Evolutionary conservation across 2,113 vertebrate genomes (phyloP), one percentile per base, ranked within the genome.

Genomic region (Apaloderma vittatum): DNA sequence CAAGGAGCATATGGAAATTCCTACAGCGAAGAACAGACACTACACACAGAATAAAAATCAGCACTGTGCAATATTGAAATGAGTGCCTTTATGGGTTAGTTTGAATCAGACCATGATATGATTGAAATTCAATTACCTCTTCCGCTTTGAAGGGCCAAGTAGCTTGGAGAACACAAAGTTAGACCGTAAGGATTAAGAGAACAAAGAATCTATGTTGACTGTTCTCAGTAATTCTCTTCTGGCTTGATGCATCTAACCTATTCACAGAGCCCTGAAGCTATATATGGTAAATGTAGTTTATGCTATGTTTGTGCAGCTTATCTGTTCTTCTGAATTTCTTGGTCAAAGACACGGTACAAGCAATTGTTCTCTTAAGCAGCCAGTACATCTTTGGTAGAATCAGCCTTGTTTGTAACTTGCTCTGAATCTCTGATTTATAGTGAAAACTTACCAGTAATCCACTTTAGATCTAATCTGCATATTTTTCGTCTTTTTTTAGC

Each of bases 1-100:
- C 94, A 94, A 97, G 92, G 94, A 95, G 92, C 93, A 84, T 96
- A 95, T 93, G 96, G 92, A 97, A 97, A 97, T 97, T 92, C 63
- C 70, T 76, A 87, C 79, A 71, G 59, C 19, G 23, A 79, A 75
- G 95, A 95, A 65, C 59, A 93, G 83, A 30, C 48, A 68, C n/a
- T 58, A 22, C 20, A 54, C 8, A 46, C 51, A 68, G 97, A 87
- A 95, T 95, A 82, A 97, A 87, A 94, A 95, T 87, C 91, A 95
- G 88, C 65, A 1, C 12, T n/a, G 45, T 82, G 78, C 67, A 63
- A 24, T 93, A 70, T 49, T 91, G 94, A 96, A 93, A 94, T 92
- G 78, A 94, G 63, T 77, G 90, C 80, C 74, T 77, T 75, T 79
- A 62, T 61, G 67, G 62, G 37, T 93, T 95, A 49, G 84, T 97